phyloP scores from a whole-genome alignment of 1,140 invertebrate genomes.

The Samia ricini region DNA sequence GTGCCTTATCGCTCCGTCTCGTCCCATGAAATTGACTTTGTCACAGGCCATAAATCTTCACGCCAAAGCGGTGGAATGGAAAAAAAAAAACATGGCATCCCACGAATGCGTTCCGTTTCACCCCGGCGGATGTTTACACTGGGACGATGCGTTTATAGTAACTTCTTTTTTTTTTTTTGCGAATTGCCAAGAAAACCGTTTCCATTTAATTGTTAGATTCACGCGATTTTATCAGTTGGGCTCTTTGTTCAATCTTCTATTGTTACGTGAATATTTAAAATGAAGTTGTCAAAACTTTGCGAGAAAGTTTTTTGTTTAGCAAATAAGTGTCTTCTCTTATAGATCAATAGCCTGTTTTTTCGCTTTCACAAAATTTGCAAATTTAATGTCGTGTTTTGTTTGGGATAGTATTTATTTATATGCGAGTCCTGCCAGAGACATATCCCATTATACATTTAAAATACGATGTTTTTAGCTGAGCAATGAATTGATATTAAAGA shows the following conservation, averaged over 20 bases:
- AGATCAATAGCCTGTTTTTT: background rate
- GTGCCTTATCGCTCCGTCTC: constrained; percentile 42
- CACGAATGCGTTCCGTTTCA: constrained; percentile 46
- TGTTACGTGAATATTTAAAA: constrained; percentile 18
- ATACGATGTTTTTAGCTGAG: constrained; percentile 68
- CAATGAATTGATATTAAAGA: constrained; percentile 56
- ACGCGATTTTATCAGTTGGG: constrained; percentile 10
- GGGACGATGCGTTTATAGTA: constrained; percentile 43
- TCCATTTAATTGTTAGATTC: constrained; percentile 13
- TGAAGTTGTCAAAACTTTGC: constrained; percentile 36
- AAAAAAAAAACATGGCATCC: constrained; percentile 58
- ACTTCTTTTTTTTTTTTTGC: constrained; percentile 26
- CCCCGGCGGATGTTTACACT: constrained; percentile 64
- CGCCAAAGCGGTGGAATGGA: constrained; percentile 33
- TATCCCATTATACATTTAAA: constrained; percentile 51
- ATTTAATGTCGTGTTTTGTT: background rate
- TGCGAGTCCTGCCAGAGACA: constrained; percentile 25
- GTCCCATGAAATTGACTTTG: constrained; percentile 70
- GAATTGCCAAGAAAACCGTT: constrained; percentile 28
- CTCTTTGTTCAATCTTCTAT: background rate
- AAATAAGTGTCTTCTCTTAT: background rate
- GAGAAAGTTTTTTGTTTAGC: constrained; percentile 8
- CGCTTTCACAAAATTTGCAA: no score
- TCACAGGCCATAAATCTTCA: constrained; percentile 71
- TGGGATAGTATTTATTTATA: background rate